A percentile compares a stretch with the other conserved stretches of the same genome.
phyloP scores from a whole-genome alignment of 1,140 invertebrate species.

The Diabrotica virgifera region DNA sequence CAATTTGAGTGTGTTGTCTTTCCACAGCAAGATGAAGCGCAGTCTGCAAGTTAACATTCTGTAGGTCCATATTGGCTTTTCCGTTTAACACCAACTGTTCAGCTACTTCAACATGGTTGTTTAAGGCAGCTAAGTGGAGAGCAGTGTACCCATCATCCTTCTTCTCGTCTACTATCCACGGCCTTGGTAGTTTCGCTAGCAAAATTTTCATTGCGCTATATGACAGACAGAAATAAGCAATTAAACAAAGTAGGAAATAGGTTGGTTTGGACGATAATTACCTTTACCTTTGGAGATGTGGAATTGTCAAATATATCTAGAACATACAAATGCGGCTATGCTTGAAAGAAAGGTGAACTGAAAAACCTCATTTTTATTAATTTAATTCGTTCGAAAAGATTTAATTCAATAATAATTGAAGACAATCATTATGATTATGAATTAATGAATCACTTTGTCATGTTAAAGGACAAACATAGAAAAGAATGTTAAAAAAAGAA shows the following conservation, averaged over 20 bases:
- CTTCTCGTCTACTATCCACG: slow-evolving; percentile 97
- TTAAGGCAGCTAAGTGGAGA: slow-evolving; percentile 90
- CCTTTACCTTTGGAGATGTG: too few species aligned
- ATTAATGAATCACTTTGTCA: too few species aligned
- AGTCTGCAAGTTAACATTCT: slow-evolving; percentile 95
- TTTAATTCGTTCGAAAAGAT: too few species aligned
- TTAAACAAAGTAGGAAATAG: too few species aligned
- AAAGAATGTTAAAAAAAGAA: too few species aligned
- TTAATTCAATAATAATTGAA: too few species aligned
- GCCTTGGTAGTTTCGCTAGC: slow-evolving; percentile 83
- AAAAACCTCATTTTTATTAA: too few species aligned
- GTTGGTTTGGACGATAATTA: too few species aligned
- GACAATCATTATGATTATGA: too few species aligned
- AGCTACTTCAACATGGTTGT: slow-evolving; percentile 97
- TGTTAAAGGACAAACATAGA: too few species aligned
- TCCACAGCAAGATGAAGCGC: slow-evolving; percentile 94
- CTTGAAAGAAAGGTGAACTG: too few species aligned
- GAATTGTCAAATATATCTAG: too few species aligned
- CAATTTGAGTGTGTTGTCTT: slow-evolving; percentile 92
- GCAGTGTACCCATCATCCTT: slow-evolving; percentile 98
- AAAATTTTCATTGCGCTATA: slow-evolving; percentile 93
- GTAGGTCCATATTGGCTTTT: slow-evolving; percentile 89
- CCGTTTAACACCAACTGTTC: slow-evolving; percentile 84
- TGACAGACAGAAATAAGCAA: slow-evolving; percentile 31
- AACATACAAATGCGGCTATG: slow-evolving; percentile 4